Evolutionary conservation across 2,888 invertebrate genomes (phyloP).

Genomic region (Drosophila gaucha): DNA sequence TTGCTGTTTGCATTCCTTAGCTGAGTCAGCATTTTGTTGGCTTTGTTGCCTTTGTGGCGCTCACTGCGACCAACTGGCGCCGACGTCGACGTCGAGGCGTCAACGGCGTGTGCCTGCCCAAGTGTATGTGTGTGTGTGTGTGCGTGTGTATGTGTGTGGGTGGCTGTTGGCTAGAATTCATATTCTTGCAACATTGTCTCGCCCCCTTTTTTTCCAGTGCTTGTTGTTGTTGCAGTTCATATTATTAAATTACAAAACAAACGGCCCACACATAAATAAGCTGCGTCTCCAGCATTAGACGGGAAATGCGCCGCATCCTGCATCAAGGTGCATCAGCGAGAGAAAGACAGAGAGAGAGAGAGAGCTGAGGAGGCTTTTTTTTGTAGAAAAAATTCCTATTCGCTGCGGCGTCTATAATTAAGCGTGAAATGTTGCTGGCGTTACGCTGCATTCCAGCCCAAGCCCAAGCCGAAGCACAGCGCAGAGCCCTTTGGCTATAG

Average conservation of each 20-base stretch:
- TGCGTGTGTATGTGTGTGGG: slow-evolving; percentile 46
- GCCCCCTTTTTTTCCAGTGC: slow-evolving; percentile 53
- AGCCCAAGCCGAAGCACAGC: slow-evolving; percentile 14
- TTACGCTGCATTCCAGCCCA: slow-evolving; percentile 74
- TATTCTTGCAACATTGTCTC: slow-evolving; percentile 52
- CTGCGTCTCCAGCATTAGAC: slow-evolving; percentile 61
- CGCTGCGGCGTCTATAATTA: slow-evolving; percentile 80
- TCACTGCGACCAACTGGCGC: slow-evolving; percentile 47
- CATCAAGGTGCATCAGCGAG: slow-evolving; percentile 14
- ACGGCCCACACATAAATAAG: slow-evolving; percentile 77
- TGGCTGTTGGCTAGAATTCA: slow-evolving; percentile 47
- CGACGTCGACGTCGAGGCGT: slow-evolving; percentile 65
- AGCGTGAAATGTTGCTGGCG: slow-evolving; percentile 81
- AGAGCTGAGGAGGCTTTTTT: slow-evolving; percentile 25
- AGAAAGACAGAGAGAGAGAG: neutral
- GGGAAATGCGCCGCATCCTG: slow-evolving; percentile 57
- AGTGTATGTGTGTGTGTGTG: neutral
- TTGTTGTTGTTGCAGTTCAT: slow-evolving; percentile 45
- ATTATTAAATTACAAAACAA: slow-evolving; percentile 76
- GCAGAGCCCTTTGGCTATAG: slow-evolving; percentile 63
- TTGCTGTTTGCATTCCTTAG: slow-evolving; percentile 51
- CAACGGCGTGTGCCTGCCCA: slow-evolving; percentile 71
- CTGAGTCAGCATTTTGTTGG: slow-evolving; percentile 71
- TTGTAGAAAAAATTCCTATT: slow-evolving; percentile 73
- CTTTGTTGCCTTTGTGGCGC: slow-evolving; percentile 61